phyloP scores from a whole-genome alignment of 2,113 vertebrate species.

The Phyllostomus hastatus region DNA sequence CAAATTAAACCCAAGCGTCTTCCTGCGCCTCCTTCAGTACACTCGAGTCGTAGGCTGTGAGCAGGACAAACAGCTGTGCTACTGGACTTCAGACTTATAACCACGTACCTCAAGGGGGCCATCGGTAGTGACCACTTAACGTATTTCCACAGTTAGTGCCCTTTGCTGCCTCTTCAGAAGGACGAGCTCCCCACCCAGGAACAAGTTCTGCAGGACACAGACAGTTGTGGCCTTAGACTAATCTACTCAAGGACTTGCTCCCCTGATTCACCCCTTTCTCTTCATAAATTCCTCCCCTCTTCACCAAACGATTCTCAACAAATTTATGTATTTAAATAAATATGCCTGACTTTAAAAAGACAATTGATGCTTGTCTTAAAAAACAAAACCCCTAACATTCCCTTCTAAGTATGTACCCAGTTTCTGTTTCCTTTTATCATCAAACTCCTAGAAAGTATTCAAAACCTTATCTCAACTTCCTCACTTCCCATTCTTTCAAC shows the following conservation, averaged over 20 bases:
- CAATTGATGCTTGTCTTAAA: neutral
- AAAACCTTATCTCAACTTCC: neutral
- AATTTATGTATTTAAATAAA: neutral
- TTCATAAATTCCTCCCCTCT: neutral
- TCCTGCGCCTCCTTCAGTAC: neutral
- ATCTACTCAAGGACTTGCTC: neutral
- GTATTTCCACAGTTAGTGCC: neutral
- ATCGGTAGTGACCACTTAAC: neutral
- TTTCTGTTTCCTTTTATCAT: neutral
- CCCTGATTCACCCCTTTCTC: neutral
- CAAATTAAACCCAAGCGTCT: neutral
- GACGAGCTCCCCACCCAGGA: neutral
- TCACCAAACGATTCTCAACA: neutral
- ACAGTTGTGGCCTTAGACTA: neutral
- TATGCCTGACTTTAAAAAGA: neutral
- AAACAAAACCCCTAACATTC: neutral
- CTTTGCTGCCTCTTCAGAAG: neutral
- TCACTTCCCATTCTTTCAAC: neutral
- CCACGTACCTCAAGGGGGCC: neutral
- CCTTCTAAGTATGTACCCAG: neutral
- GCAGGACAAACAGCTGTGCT: neutral
- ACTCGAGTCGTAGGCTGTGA: neutral
- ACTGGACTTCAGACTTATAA: neutral
- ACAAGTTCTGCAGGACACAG: neutral
- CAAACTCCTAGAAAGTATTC: neutral